A percentile compares a stretch with the other conserved stretches of the same genome.
Evolutionary conservation across 2,888 invertebrate species (phyloP).

Genomic region (Sinotaia quadrata): DNA sequence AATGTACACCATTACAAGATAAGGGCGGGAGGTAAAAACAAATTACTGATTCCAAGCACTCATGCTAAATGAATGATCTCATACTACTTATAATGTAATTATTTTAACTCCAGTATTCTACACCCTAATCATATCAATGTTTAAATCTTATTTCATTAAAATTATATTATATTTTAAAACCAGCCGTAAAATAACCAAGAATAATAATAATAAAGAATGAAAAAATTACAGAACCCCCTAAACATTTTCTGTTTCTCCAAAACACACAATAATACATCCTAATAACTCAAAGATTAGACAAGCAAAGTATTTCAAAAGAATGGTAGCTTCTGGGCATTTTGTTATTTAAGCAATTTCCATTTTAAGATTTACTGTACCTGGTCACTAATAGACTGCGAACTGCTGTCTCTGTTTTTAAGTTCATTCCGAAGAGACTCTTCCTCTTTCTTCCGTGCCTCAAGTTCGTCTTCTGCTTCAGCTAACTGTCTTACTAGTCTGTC

Average conservation of each 20-base stretch:
- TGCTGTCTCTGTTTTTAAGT: slow-evolving; percentile 25
- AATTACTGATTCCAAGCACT: too few species aligned
- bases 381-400: slow-evolving; percentile 9
- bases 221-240: background rate
- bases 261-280: too few species aligned
- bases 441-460: slow-evolving; percentile 49
- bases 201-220: background rate
- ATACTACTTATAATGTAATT: too few species aligned
- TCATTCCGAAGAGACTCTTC: slow-evolving; percentile 6
- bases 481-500: slow-evolving; percentile 63
- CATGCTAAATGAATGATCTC: too few species aligned
- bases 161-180: background rate
- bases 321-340: background rate
- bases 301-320: background rate
- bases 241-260: too few species aligned
- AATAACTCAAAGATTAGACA: background rate
- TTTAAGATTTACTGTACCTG: background rate
- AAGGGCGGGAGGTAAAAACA: too few species aligned
- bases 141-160: too few species aligned
- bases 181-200: background rate
- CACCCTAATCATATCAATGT: too few species aligned
- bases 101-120: too few species aligned
- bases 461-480: slow-evolving; percentile 62
- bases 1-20: too few species aligned
- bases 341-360: slow-evolving; percentile 10